Percentiles rank a stretch among this genome's conserved stretches.
Evolutionary conservation across 2,797 vertebrate genomes (phyloP).

Genomic region (Coilia nasus): DNA sequence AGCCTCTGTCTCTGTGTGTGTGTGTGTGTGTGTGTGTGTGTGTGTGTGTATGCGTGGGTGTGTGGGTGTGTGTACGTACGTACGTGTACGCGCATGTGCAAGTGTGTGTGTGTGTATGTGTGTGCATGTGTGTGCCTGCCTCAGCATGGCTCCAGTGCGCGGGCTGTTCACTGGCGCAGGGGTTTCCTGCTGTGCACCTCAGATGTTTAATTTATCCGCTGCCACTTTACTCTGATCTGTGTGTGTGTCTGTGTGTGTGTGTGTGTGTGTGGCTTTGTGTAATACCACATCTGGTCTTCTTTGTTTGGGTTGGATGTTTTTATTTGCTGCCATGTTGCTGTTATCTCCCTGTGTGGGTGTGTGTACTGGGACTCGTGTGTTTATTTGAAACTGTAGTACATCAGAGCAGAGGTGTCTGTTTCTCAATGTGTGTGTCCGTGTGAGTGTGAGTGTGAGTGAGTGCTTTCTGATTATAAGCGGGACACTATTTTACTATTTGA

Average conservation of each 20-base stretch:
- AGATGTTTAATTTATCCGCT: slow-evolving; percentile 26
- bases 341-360: not conserved
- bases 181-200: not conserved
- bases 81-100: too few relatives aligned
- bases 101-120: not conserved
- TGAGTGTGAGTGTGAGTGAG: not conserved
- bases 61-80: too few relatives aligned
- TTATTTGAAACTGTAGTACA: too few relatives aligned
- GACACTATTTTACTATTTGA: not conserved
- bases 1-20: not conserved
- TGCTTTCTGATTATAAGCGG: not conserved
- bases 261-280: not conserved
- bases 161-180: not conserved
- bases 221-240: slow-evolving; percentile 26
- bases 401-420: too few relatives aligned
- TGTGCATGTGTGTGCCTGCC: slow-evolving; percentile 8
- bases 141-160: not conserved
- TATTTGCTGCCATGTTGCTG: slow-evolving; percentile 5
- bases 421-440: too few relatives aligned
- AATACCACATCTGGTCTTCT: slow-evolving; percentile 5
- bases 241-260: slow-evolving; percentile 18
- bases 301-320: slow-evolving; percentile 5
- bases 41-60: too few relatives aligned
- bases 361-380: not conserved
- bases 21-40: too few relatives aligned